Evolutionary conservation across 1,140 invertebrate genomes (phyloP).

Genomic region (Zaprionus lachaisei): DNA sequence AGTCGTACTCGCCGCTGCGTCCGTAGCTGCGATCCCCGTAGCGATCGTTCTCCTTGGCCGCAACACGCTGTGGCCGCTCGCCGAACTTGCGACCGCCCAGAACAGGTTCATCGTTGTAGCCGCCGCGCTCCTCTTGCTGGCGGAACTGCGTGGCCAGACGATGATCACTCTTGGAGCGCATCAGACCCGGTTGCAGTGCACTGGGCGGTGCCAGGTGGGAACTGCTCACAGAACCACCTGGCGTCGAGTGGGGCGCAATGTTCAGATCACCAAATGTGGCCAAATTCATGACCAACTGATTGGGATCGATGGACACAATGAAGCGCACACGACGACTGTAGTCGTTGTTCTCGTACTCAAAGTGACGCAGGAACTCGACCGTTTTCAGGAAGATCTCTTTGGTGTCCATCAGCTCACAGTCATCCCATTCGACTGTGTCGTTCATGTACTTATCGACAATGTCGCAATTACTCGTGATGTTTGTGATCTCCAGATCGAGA

Average conservation of each 20-base stretch:
- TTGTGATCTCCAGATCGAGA: conserved; percentile 95
- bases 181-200: conserved; percentile 89
- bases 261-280: conserved; percentile 95
- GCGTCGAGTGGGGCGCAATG: conserved; percentile 87
- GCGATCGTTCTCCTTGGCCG: conserved; percentile 77
- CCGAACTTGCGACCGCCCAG: conserved; percentile 90
- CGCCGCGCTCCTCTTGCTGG: conserved; percentile 91
- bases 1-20: conserved; percentile 86
- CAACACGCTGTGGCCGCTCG: conserved; percentile 86
- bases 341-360: conserved; percentile 95
- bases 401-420: conserved; percentile 95
- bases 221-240: conserved; percentile 83
- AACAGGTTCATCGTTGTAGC: conserved; percentile 87
- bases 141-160: conserved; percentile 94
- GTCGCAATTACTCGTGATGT: conserved; percentile 97
- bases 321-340: conserved; percentile 94
- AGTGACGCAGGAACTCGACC: conserved; percentile 96
- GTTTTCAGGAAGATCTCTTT: conserved; percentile 98
- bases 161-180: conserved; percentile 97
- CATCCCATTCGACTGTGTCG: conserved; percentile 94
- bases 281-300: conserved; percentile 93
- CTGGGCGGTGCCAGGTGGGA: conserved; percentile 87
- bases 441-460: conserved; percentile 97
- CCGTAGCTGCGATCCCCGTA: conserved; percentile 86
- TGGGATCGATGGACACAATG: conserved; percentile 94